Conservation (phyloP, 2,888 invertebrate species). For the Lissonota sp. region DNA sequence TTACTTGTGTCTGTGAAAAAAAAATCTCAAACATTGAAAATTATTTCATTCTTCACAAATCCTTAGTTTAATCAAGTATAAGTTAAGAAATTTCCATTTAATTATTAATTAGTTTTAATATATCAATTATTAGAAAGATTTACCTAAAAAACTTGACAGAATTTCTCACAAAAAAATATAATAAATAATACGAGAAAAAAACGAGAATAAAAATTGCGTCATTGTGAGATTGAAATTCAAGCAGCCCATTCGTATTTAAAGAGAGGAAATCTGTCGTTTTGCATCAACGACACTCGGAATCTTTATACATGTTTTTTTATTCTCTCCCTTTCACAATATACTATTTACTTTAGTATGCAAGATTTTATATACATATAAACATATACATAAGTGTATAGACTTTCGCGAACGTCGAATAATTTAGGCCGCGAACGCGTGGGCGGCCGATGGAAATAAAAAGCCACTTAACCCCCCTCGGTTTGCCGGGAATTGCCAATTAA, state of each 20-base stretch:
- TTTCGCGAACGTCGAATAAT: conserved; percentile 72
- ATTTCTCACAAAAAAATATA: too few species aligned
- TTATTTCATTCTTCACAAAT: too few species aligned
- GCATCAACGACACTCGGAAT: conserved; percentile 18
- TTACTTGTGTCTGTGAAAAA: too few species aligned
- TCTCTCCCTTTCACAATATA: conserved; percentile 10
- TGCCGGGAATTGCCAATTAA: conserved; percentile 79
- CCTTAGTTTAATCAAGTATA: too few species aligned
- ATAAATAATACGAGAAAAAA: too few species aligned
- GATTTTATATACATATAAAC: conserved; percentile 9
- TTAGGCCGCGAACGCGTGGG: conserved; percentile 70
- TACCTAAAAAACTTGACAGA: too few species aligned
- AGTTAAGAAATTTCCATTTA: too few species aligned
- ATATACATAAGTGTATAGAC: conserved; percentile 16
- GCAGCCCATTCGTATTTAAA: too few species aligned
- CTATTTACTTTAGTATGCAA: conserved; percentile 19
- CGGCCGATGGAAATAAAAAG: conserved; percentile 77
- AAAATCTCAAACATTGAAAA: too few species aligned
- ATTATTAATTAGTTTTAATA: too few species aligned
- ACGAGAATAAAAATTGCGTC: not conserved
- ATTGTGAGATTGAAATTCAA: too few species aligned
- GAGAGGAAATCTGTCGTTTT: not conserved
- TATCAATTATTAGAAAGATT: too few species aligned
- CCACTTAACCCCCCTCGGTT: conserved; percentile 74
- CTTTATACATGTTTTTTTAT: not conserved